Percentiles rank a stretch among this genome's conserved stretches.
These are phyloP conservation scores for Huso huso DNA, from an alignment of 2,797 vertebrate species.

Conservation along the genomic window DNA sequence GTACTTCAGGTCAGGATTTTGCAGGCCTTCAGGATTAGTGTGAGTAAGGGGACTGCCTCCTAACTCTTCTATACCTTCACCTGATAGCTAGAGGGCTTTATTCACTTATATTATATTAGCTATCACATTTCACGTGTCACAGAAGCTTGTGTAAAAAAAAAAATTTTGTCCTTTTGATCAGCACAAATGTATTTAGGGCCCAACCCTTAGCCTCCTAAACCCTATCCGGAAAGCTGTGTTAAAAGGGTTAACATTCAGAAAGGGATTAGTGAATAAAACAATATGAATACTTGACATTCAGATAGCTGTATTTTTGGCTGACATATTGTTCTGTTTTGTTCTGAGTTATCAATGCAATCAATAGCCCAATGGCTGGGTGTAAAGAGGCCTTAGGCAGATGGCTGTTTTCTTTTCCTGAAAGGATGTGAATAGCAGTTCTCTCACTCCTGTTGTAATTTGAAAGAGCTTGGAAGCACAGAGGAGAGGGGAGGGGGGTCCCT, in stretches of 20 bases:
- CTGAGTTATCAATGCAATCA: slow-evolving; percentile 24
- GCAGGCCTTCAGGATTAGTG: too few species aligned
- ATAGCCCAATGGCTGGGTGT: slow-evolving; percentile 27
- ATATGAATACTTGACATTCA: slow-evolving; percentile 23
- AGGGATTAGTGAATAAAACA: slow-evolving; percentile 14
- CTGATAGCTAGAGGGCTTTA: too few species aligned
- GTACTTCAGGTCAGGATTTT: too few species aligned
- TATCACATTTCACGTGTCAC: too few species aligned
- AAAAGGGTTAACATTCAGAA: slow-evolving; percentile 10
- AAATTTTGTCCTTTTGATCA: too few species aligned
- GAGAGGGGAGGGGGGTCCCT: background rate
- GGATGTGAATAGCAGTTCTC: slow-evolving; percentile 27
- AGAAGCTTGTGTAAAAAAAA: too few species aligned
- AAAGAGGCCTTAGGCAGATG: slow-evolving; percentile 34
- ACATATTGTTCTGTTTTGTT: slow-evolving; percentile 24
- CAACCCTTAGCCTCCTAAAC: background rate
- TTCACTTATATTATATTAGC: too few species aligned
- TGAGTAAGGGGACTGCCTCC: too few species aligned
- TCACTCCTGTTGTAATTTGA: slow-evolving; percentile 24
- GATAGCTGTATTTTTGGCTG: slow-evolving; percentile 15
- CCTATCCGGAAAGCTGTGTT: slow-evolving; percentile 7
- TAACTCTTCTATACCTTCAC: too few species aligned
- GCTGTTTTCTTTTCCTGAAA: slow-evolving; percentile 24
- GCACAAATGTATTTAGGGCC: too few species aligned
- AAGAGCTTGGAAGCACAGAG: slow-evolving; percentile 13